Base-by-base conservation (phyloP, 2,113 vertebrate genomes). In the Channa maculata region DNA sequence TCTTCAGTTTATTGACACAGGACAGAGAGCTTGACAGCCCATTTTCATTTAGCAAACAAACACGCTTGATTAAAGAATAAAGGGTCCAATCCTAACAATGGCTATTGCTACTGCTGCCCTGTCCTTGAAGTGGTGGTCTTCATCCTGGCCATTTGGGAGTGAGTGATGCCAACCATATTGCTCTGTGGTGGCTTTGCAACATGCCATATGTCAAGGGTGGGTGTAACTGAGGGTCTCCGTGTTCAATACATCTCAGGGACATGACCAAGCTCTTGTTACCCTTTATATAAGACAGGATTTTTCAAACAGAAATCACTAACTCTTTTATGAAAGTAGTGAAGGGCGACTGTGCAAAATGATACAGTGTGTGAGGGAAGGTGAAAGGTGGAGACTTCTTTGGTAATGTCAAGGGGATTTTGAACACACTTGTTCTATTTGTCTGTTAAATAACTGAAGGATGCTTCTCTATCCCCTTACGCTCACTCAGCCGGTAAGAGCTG, bases 101-200 rank as follows among this genome's bases (percentile, higher is more conserved):
- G 55, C 60, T 44, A 60, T 24, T 58, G 53, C 48, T 1, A 13
- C 53, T 64, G 38, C 76, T 71, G 55, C 62, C 79, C 80, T 75
- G 39, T 84, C 43, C 71, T 69, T 83, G 76, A 90, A 86, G 77
- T 80, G 86, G 80, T 65, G 76, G 52, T 68, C 65, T 83, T 65
- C 73, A 57, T 54, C 39, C 66, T 44, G 48, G 65, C 75, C 73
- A 79, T 1, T 57, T 67, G 60, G 78, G 66, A 82, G 64, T 90
- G 82, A 89, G 45, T 89, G 82, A 89, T 86, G 68, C 45, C 72
- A 88, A 65, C 75, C 76, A 64, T 86, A 75, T 78, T 77, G 76
- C 75, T 74, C 61, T 86, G 75, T 78, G 79, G 76, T 15, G 36
- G 8, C 79, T 86, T 86, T 86, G 86, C 79, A 82, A 87, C 77